phyloP scores from a whole-genome alignment of 2,888 invertebrate species.

The Lypha dubia region DNA sequence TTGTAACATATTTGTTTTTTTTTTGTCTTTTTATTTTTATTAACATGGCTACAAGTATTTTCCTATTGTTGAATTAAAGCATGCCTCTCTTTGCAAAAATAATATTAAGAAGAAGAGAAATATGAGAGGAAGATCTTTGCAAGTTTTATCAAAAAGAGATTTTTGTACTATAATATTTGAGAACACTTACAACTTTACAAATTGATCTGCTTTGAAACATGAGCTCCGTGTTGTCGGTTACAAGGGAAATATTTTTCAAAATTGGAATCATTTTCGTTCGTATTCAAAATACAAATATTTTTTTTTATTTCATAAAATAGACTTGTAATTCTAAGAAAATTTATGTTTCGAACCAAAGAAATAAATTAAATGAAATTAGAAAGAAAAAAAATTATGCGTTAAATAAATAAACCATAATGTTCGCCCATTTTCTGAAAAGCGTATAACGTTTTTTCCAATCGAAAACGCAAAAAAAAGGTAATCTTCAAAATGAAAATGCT shows the following conservation, averaged over 20 bases:
- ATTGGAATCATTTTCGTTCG: not conserved
- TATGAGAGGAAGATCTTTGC: slow-evolving; percentile 9
- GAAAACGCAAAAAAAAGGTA: no score
- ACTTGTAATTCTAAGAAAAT: no score
- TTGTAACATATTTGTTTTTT: slow-evolving; percentile 59
- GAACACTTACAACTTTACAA: slow-evolving; percentile 23
- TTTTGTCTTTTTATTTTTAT: slow-evolving; percentile 10
- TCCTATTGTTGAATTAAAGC: slow-evolving; percentile 17
- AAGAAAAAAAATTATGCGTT: no score
- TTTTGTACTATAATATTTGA: slow-evolving; percentile 8
- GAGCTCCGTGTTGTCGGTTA: slow-evolving; percentile 3
- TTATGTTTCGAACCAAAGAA: no score
- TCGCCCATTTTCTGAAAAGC: no score
- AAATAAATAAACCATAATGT: no score
- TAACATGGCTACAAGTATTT: slow-evolving; percentile 6
- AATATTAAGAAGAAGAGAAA: slow-evolving; percentile 3
- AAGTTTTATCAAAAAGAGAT: slow-evolving; percentile 19
- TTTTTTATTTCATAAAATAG: no score
- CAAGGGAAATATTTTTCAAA: not conserved
- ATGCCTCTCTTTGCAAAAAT: slow-evolving; percentile 7
- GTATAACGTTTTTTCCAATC: no score
- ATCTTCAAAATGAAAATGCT: no score
- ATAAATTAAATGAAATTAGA: no score
- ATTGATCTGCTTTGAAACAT: not conserved
- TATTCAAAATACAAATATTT: no score